phyloP scores from a whole-genome alignment of 2,888 invertebrate species.

The Drosophila mercatorum region DNA sequence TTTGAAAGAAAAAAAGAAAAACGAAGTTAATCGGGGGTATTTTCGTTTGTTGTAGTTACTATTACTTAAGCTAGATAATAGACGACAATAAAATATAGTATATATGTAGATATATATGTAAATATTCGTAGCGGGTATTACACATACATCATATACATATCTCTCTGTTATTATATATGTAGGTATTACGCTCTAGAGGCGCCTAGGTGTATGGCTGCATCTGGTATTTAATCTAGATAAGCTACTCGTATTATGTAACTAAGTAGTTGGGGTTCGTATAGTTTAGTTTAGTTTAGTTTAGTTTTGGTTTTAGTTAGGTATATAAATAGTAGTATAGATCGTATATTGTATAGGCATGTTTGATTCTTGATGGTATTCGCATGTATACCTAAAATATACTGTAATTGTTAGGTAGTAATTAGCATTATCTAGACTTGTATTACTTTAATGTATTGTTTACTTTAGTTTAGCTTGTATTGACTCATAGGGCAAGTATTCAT shows the following conservation, averaged over 20 bases:
- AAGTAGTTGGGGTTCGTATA: conserved; percentile 38
- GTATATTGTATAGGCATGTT: conserved; percentile 36
- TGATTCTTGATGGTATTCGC: conserved; percentile 3
- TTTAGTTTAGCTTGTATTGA: conserved; percentile 11
- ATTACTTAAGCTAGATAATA: conserved; percentile 52
- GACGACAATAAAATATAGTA: conserved; percentile 34
- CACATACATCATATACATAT: conserved; percentile 11
- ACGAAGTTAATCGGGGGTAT: background rate
- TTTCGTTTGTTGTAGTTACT: conserved; percentile 3
- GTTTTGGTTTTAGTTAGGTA: conserved; percentile 19
- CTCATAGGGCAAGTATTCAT: conserved; percentile 1
- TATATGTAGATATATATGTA: conserved; percentile 30
- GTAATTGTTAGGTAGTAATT: conserved; percentile 24
- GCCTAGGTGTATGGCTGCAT: conserved; percentile 44
- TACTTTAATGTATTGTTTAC: conserved; percentile 30
- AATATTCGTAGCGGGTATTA: conserved; percentile 19
- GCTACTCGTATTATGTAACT: conserved; percentile 56
- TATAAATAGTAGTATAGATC: conserved; percentile 33
- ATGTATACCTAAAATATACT: conserved; percentile 37
- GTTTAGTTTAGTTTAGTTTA: conserved; percentile 32
- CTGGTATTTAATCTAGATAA: conserved; percentile 41
- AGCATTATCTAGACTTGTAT: conserved; percentile 30
- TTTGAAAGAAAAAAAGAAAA: conserved; percentile 7
- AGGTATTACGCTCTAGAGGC: conserved; percentile 36
- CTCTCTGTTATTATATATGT: conserved; percentile 14